These are phyloP conservation scores for Etheostoma cragini DNA, from an alignment of 2,113 vertebrate species.

Conservation along the genomic window DNA sequence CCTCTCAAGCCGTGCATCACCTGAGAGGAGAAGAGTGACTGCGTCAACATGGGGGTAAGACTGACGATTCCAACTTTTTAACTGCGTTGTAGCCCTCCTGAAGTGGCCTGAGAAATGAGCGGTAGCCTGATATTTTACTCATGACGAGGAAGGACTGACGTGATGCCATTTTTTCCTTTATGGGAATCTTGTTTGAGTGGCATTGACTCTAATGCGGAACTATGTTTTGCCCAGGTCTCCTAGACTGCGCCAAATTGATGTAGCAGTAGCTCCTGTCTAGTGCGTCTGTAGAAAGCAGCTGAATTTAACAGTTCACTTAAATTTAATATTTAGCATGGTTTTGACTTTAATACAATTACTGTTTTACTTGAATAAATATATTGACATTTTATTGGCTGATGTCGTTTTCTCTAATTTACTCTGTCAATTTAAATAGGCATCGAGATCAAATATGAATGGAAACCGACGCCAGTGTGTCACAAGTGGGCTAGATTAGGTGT, in stretches of 20 bases:
- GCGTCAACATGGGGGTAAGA: constrained; percentile 89
- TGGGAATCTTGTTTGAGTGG: constrained; percentile 70
- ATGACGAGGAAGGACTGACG: not conserved
- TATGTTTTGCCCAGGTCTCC: constrained; percentile 56
- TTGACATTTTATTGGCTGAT: not conserved
- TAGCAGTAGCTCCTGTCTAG: constrained; percentile 14
- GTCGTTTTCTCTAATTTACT: not conserved
- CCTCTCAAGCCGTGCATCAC: constrained; percentile 83
- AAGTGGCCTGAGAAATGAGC: constrained; percentile 65
- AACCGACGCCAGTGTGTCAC: constrained; percentile 6
- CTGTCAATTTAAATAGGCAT: not conserved
- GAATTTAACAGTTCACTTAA: not conserved
- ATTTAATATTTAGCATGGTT: not conserved
- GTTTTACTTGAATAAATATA: not conserved
- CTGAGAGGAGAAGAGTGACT: constrained; percentile 82
- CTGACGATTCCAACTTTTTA: constrained; percentile 58
- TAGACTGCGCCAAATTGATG: constrained; percentile 80
- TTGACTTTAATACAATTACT: not conserved
- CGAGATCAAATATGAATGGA: not conserved
- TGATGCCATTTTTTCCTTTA: constrained; percentile 51
- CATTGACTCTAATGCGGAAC: constrained; percentile 83
- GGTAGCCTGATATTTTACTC: not conserved
- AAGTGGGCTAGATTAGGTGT: not conserved
- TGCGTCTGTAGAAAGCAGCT: not conserved
- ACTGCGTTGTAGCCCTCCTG: constrained; percentile 58